Evolutionary conservation across 2,113 vertebrate species (phyloP), one percentile per base, ranked within the genome.

Genomic region (Xyliphius kryptos): DNA sequence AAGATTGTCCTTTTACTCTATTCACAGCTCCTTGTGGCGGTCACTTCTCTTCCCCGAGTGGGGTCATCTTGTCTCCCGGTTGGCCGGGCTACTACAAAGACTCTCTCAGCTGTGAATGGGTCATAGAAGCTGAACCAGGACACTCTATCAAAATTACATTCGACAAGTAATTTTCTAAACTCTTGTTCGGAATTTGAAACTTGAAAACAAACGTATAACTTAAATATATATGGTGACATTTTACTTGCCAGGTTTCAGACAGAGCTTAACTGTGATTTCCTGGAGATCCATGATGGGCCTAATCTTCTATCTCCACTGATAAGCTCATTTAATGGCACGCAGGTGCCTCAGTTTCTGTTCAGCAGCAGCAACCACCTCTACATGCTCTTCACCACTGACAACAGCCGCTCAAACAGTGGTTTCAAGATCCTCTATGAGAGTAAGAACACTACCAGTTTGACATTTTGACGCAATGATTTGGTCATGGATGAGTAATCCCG

Each of bases 91-190:
- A n/a, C n/a, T n/a, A n/a, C n/a, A n/a, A n/a, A n/a, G n/a, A n/a
- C n/a, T n/a, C n/a, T n/a, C n/a, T n/a, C n/a, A n/a, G n/a, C n/a
- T n/a, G n/a, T n/a, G n/a, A n/a, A n/a, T n/a, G 96, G 96, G 94
- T 99, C 80, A 95, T 99, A 81, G 94, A 99, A 88, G 92, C 96
- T 56, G 94, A 98, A 85, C 89, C 91, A n/a, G 95, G 93, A 80
- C 93, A 92, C 77, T 96, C 95, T 75, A 97, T 98, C 86, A 97
- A 98, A 89, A 89, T 97, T 83, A 92, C 89, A 72, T 99, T 99
- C 80, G 94, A 99, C 90, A 98, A 91, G 96, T 98, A 68, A 56
- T 77, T 71, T 5, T n/a, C n/a, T n/a, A n/a, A n/a, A n/a, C n/a
- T n/a, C 9, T 17, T 56, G 7, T 44, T 14, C n/a, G 38, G 10